Percentiles rank a stretch among this genome's conserved stretches.
These are phyloP conservation scores for Diprion similis DNA, from an alignment of 1,140 invertebrate genomes.

Conservation along the genomic window DNA sequence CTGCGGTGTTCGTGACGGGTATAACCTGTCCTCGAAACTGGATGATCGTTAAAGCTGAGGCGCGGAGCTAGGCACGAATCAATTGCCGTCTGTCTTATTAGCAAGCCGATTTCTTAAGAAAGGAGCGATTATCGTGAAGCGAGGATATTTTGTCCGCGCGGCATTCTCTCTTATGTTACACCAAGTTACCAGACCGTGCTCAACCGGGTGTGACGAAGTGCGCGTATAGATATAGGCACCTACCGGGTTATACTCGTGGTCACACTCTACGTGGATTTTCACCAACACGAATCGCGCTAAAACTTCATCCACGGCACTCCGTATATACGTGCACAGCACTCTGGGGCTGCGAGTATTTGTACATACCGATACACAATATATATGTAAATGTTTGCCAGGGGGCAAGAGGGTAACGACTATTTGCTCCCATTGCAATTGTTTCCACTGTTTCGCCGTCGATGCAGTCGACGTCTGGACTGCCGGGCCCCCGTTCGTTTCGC, in stretches of 20 bases:
- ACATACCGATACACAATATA: too few relatives aligned
- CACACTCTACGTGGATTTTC: neutral
- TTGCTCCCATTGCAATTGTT: constrained; percentile 55
- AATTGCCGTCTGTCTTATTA: constrained; percentile 5
- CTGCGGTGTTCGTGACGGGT: neutral
- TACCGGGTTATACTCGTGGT: neutral
- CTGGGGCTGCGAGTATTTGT: neutral
- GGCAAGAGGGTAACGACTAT: constrained; percentile 58
- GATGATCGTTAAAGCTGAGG: neutral
- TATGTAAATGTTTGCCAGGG: constrained; percentile 39
- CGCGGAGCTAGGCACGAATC: neutral
- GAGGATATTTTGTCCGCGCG: neutral
- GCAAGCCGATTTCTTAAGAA: constrained; percentile 1
- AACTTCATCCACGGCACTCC: neutral
- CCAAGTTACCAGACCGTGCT: constrained; percentile 18
- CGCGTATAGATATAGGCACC: constrained; percentile 37
- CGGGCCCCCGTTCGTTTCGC: too few relatives aligned
- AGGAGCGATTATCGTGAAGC: neutral
- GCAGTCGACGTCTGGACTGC: too few relatives aligned
- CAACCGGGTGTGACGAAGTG: constrained; percentile 58
- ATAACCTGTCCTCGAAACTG: neutral
- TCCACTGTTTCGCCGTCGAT: constrained; percentile 7
- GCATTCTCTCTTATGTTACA: neutral
- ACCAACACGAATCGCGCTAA: neutral
- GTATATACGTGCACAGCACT: neutral